Base-by-base conservation (phyloP, 2,797 vertebrate genomes). In the Ataeniobius toweri region DNA sequence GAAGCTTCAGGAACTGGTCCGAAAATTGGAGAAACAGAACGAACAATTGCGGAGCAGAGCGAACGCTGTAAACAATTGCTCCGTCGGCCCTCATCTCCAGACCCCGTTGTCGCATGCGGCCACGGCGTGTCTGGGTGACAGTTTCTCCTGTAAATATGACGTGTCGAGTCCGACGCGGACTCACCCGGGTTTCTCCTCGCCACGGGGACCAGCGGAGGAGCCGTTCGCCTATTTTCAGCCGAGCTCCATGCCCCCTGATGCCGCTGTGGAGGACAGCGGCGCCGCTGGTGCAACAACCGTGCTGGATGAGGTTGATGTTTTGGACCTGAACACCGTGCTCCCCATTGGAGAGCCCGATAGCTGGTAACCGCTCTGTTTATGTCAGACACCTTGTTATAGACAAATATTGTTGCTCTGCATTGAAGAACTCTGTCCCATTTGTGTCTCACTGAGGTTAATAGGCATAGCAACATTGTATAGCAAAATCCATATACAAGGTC, bases 1-100 rank as follows among this genome's bases (percentile, higher is more conserved):
- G 84, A 98, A 99, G 96, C 97, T 99, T 36, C 97, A 99, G 93
- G 97, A 99, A 89, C 92, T 99, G 86, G 98, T 99, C 80, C 95
- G 97, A 80, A 97, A 97, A 93, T 89, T 99, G 94, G 98, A 99
- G 94, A 96, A 94, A 87, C 98, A 99, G 77, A 99, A 98, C 92
- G 97, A 98, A 89, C 97, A 98, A 95, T 94, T 99, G 84, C 94
- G 97, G 88, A 98, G 93, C 65, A 88, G 96, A 76, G 97, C 97
- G 51, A 96, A 95, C 87, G 96, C 94, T 26, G 95, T 96, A 76
- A 95, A 95, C 91, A 93, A 96, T 85, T 88, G 96, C 84, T 83
- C 89, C 67, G 78, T 84, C 84, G 92, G 94, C 88, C 94, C 94
- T 72, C 95, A 89, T 88, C 91, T 93, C 87, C 95, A 89, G 80